Evolutionary conservation across 2,113 vertebrate genomes (phyloP), one percentile per base, ranked within the genome.

Genomic region (Lepus americanus): DNA sequence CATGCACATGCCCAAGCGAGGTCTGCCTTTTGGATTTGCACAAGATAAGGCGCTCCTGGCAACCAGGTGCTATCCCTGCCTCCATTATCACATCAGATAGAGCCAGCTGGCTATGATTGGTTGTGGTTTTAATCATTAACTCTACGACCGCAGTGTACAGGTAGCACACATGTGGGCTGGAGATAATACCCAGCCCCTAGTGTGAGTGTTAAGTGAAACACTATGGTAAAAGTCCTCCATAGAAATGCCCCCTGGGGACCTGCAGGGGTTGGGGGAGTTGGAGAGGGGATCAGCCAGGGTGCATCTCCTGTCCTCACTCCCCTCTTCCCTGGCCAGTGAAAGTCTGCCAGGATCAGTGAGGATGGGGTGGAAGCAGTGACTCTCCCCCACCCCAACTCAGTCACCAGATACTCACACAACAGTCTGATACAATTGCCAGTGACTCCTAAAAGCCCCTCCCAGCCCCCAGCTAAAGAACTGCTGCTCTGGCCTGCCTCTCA

Each of bases 91-190:
- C 77, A 69, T 59, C 66, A 5, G 23, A 51, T 59, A 23, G 81
- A 92, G 16, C 78, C 72, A 14, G 88, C 0, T 61, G 44, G 3
- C 94, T 92, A 79, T 96, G n/a, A 70, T 77, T 73, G 82, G 20
- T n/a, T 31, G 51, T 87, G 9, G 64, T 92, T 77, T 96, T 97
- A 63, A 90, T 97, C 51, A 96, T 94, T 97, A 96, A 95, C 89
- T 95, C 55, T 44, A 49, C 96, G 90, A 33, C 31, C 55, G 16
- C 55, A 16, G 55, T 16, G 13, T 14, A 59, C 55, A 17, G 55
- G 44, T 44, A 44, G 44, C 44, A 44, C 39, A 20, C 7, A 22
- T 31, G 53, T 44, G 73, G 74, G 51, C 19, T 23, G 17, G 74
- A 63, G 82, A 55, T 72, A 44, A 63, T 73, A n/a, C 3, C 1